Base-by-base conservation (phyloP, 2,113 vertebrate genomes). In the Raphicerus campestris region DNA sequence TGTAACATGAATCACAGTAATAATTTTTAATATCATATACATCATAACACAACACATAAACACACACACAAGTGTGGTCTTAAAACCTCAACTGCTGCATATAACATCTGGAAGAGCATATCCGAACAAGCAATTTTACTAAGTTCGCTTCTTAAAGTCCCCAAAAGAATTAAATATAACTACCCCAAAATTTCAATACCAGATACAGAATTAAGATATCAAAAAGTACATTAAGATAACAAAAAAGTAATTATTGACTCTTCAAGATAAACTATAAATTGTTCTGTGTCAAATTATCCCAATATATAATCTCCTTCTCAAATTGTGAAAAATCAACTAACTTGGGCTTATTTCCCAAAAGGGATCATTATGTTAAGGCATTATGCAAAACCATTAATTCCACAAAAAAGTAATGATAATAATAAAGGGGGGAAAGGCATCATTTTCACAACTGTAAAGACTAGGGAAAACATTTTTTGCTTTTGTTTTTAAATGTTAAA, bases 281-380 rank as follows among this genome's bases (percentile, higher is more conserved):
- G 75, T 39, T 95, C 11, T 39, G 78, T 96, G 47, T 93, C 78
- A 87, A 55, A 63, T 60, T 82, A 91, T 83, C 42, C 45, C 39
- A 73, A 87, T 10, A 70, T n/a, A 77, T 1, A 96, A 83, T 51
- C 45, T 82, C 86, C 35, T 35, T 92, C 56, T 78, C 45, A 83
- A 93, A 73, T 30, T 55, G 53, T 45, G 42, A 90, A 97, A 89
- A 88, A 81, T 28, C 30, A 96, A 88, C 3, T 96, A 91, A 91
- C 70, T 91, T 13, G 75, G 20, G 75, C 14, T 92, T 42, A 90
- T 56, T 94, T 63, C 47, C 20, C 73, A 53, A 88, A 92, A 84
- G 0, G 66, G 47, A 92, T 47, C 28, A 90, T n/a, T 75, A 39
- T 35, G 75, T 35, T 53, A 85, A 75, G 56, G 53, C 45, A 84